Conservation (phyloP, 2,888 invertebrate genomes). For the Reticulitermes lucifugus region DNA sequence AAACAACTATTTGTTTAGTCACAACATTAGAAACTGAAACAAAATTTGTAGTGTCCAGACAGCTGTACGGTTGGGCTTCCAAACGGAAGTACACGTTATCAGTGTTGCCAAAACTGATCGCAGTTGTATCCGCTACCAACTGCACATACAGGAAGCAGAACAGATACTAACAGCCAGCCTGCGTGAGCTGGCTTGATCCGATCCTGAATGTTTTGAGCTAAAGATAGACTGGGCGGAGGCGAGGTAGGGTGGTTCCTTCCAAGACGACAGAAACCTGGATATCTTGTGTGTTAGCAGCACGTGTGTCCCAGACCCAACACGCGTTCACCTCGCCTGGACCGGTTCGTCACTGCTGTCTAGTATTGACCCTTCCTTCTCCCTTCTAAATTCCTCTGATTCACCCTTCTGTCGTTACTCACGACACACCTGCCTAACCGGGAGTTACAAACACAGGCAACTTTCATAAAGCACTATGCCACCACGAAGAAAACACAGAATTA, state of each 20-base stretch:
- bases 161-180: slow-evolving; percentile 9
- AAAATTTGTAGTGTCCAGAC: slow-evolving; percentile 9
- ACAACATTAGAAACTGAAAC: slow-evolving; percentile 18
- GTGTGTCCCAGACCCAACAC: slow-evolving; percentile 8
- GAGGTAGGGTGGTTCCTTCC: slow-evolving; percentile 33
- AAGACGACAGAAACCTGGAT: slow-evolving; percentile 1
- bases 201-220: slow-evolving; percentile 1
- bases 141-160: slow-evolving; percentile 10
- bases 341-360: slow-evolving; percentile 10
- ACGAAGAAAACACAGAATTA: too few relatives aligned
- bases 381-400: slow-evolving; percentile 27
- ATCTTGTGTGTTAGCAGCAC: slow-evolving; percentile 2
- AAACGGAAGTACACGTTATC: slow-evolving; percentile 7
- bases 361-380: slow-evolving; percentile 29
- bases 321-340: slow-evolving; percentile 13
- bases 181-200: neutral
- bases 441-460: neutral
- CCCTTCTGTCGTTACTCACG: slow-evolving; percentile 32
- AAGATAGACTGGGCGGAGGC: slow-evolving; percentile 33
- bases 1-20: slow-evolving; percentile 24
- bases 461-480: too few relatives aligned
- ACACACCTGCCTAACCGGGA: slow-evolving; percentile 13
- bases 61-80: neutral
- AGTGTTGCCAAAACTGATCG: slow-evolving; percentile 7
- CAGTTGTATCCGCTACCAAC: neutral